phyloP scores from a whole-genome alignment of 1,140 invertebrate genomes.

The Philotrypesis tridentata region DNA sequence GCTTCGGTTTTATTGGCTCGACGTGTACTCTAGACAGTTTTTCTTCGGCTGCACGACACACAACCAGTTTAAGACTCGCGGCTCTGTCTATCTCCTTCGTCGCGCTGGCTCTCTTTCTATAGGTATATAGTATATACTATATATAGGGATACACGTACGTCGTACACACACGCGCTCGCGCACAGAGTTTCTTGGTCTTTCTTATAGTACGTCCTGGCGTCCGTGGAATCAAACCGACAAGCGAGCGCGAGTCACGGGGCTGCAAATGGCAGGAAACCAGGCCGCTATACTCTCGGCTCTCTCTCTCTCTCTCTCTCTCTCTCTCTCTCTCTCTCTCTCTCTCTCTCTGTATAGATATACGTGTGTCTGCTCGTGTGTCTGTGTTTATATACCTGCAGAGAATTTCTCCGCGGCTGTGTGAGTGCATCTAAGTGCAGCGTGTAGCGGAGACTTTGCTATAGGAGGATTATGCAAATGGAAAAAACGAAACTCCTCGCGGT shows the following conservation, averaged over 20 bases:
- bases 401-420: too few relatives aligned
- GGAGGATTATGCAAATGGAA: constrained; percentile 41
- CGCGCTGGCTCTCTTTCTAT: not conserved
- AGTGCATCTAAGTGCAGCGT: constrained; percentile 4
- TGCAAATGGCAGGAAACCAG: constrained; percentile 39
- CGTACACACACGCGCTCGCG: too few relatives aligned
- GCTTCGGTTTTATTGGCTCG: constrained; percentile 13
- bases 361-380: not conserved
- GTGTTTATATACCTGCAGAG: too few relatives aligned
- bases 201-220: not conserved
- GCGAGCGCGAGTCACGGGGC: constrained; percentile 11
- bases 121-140: too few relatives aligned
- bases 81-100: not conserved
- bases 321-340: not conserved
- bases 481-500: constrained; percentile 4
- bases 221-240: constrained; percentile 8
- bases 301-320: not conserved
- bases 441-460: not conserved
- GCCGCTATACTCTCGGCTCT: not conserved
- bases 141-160: too few relatives aligned
- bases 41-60: not conserved
- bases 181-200: not conserved
- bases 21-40: constrained; percentile 8
- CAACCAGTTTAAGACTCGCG: not conserved
- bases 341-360: not conserved